Evolutionary conservation across 2,797 vertebrate genomes (phyloP).

Genomic region (Sphenopsis melanotis): DNA sequence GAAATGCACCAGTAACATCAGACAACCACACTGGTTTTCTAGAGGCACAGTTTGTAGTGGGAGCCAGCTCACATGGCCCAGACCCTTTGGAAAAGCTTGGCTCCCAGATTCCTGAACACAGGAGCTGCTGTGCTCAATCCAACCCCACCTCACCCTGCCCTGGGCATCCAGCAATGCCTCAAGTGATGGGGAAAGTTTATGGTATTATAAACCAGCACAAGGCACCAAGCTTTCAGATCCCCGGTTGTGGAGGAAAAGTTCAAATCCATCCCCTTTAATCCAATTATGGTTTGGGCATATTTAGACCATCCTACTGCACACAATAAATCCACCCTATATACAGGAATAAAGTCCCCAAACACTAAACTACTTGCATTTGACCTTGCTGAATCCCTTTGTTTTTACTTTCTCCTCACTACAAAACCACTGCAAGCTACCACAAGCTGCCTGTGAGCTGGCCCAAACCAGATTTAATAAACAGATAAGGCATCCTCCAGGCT

Average conservation of each 20-base stretch:
- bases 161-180: neutral
- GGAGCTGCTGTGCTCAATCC: neutral
- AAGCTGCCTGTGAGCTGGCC: neutral
- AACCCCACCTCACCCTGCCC: neutral
- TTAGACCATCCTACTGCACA: neutral
- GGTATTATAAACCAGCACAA: neutral
- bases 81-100: neutral
- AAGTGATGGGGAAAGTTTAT: neutral
- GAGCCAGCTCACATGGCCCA: neutral
- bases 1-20: neutral
- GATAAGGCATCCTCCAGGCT: neutral
- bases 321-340: neutral
- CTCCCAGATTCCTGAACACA: neutral
- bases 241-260: neutral
- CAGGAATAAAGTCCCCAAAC: neutral
- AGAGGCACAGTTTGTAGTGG: neutral
- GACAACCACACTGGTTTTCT: neutral
- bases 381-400: neutral
- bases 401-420: neutral
- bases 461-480: neutral
- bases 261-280: neutral
- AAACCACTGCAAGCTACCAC: constrained; percentile 1
- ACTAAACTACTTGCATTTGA: neutral
- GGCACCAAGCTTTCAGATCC: neutral
- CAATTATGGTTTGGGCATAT: neutral